A percentile compares a stretch with the other conserved stretches of the same genome.
Evolutionary conservation across 1,140 invertebrate genomes (phyloP).

Genomic region (Drosophila tsacasi): DNA sequence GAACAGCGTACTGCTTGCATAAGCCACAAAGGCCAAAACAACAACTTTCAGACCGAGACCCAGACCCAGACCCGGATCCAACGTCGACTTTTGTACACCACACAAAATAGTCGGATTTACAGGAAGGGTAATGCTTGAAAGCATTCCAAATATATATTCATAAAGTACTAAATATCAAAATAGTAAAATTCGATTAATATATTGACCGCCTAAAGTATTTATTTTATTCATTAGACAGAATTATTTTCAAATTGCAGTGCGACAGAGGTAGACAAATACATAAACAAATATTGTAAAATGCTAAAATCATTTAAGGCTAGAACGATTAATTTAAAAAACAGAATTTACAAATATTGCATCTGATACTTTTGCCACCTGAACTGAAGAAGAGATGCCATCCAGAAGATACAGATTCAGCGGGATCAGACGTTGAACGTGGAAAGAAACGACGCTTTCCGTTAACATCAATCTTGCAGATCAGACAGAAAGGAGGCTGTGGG

Average conservation of each 20-base stretch:
- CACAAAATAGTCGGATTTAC: slow-evolving; percentile 33
- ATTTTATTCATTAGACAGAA: background rate
- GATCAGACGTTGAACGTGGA: slow-evolving; percentile 36
- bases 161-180: background rate
- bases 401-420: slow-evolving; percentile 47
- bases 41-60: slow-evolving; percentile 20
- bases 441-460: slow-evolving; percentile 84
- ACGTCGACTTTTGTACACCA: slow-evolving; percentile 32
- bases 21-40: slow-evolving; percentile 36
- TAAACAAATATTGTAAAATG: background rate
- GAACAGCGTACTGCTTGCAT: slow-evolving; percentile 30
- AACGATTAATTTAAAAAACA: too few species aligned
- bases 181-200: background rate
- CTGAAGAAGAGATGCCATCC: slow-evolving; percentile 23
- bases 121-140: too few species aligned
- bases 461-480: slow-evolving; percentile 84
- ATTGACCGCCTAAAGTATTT: too few species aligned
- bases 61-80: background rate
- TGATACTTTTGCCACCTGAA: slow-evolving; percentile 12
- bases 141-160: too few species aligned
- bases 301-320: background rate
- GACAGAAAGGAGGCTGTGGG: slow-evolving; percentile 20
- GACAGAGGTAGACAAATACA: too few species aligned
- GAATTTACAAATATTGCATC: background rate
- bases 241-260: background rate